Evolutionary conservation across 2,888 invertebrate species (phyloP), one percentile per base, ranked within the genome.

Genomic region (Eucera pruinosa): DNA sequence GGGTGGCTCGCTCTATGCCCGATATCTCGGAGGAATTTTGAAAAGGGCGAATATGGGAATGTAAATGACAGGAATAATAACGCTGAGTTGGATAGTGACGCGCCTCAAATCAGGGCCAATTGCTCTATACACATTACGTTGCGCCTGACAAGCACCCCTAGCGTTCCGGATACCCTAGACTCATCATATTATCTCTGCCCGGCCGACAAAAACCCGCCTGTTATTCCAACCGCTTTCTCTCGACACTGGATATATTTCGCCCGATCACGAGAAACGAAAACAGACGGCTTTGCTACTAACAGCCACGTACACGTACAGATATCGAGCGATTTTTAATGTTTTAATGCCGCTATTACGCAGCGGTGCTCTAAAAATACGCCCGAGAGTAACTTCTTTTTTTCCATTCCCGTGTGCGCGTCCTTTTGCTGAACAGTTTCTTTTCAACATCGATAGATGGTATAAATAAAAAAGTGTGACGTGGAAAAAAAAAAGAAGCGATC

Each of bases 91-190:
- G 68, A 39, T 55, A 39, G 68, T 25, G 73, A 66, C 61, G 39
- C 50, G 61, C n/a, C 36, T 50, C 41, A 52, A 68, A 74, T 74
- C 68, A 74, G 58, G 58, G 69, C 74, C 74, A 69, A 69, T 74
- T 62, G 74, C 61, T 64, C 50, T 47, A 64, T 52, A 60, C 64
- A 39, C 18, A 54, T 69, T 57, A 58, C 25, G 50, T 52, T 54
- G 58, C 52, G 36, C 58, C 58, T 54, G 69, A 69, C 64, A 36
- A 69, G 58, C 62, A 30, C 45, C 57, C 20, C 61, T 30, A 52
- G 27, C n/a, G 20, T 36, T 18, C 23, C 11, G 50, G 52, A 68
- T 60, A 41, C 47, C 30, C 39, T 33, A 41, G 23, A 20, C 36
- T 69, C 64, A 33, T 58, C 62, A 7, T 60, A 58, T 69, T 39